These are phyloP conservation scores for Spea multiplicata DNA, from an alignment of 2,113 vertebrate genomes.

Conservation along the genomic window DNA sequence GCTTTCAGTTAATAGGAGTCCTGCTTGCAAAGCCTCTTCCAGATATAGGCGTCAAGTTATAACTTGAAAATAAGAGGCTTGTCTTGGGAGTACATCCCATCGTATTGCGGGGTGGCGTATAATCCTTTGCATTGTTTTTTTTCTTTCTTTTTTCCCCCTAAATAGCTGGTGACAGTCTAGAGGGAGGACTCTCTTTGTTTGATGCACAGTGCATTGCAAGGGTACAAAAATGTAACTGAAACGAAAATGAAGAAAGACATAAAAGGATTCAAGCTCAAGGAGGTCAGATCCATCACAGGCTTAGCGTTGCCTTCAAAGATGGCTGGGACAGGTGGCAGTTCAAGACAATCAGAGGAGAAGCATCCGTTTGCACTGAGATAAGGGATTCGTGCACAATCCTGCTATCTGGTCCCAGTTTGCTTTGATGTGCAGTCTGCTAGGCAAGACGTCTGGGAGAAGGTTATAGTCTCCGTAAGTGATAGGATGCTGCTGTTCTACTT, in stretches of 20 bases:
- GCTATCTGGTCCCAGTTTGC: conserved; percentile 78
- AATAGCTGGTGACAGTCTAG: conserved; percentile 75
- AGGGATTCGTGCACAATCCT: conserved; percentile 81
- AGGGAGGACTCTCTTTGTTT: conserved; percentile 77
- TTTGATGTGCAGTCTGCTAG: conserved; percentile 92
- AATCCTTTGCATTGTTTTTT: conserved; percentile 75
- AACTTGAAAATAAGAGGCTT: conserved; percentile 72
- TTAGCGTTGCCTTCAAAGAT: conserved; percentile 97
- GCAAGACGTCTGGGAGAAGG: conserved; percentile 79
- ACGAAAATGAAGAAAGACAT: conserved; percentile 98
- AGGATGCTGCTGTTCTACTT: conserved; percentile 76
- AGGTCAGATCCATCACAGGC: conserved; percentile 98
- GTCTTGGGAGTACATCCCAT: conserved; percentile 66
- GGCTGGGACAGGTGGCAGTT: conserved; percentile 98
- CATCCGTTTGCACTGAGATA: conserved; percentile 88
- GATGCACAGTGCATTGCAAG: conserved; percentile 65
- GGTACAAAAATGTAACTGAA: conserved; percentile 82
- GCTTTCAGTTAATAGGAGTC: conserved; percentile 60
- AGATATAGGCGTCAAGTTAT: conserved; percentile 60
- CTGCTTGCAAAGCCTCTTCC: conserved; percentile 59
- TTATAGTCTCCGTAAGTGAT: conserved; percentile 68
- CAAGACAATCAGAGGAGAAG: conserved; percentile 91
- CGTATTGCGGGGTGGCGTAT: conserved; percentile 63
- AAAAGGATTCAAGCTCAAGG: conserved; percentile 93
- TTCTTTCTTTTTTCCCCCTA: conserved; percentile 56